Evolutionary conservation across 1,140 invertebrate genomes (phyloP).

Genomic region (Drosophila carrolli): DNA sequence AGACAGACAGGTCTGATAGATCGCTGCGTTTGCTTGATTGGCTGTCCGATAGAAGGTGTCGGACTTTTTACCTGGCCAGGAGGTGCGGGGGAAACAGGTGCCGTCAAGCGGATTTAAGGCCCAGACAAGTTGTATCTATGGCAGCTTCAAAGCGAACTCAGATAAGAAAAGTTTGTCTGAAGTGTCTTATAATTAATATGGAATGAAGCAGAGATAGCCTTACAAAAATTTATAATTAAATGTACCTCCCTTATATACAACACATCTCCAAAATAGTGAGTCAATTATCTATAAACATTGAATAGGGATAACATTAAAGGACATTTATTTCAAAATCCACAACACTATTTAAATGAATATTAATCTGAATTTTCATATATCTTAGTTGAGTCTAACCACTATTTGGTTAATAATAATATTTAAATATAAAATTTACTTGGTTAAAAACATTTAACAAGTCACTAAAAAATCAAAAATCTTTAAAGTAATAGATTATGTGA

Average conservation of each 20-base stretch:
- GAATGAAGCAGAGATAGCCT: conserved; percentile 11
- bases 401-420: too few species aligned
- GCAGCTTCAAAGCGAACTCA: conserved; percentile 20
- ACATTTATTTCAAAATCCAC: background rate
- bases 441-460: too few species aligned
- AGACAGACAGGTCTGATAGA: conserved; percentile 68
- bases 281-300: too few species aligned
- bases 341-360: too few species aligned
- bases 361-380: too few species aligned
- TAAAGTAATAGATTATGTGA: too few species aligned
- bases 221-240: background rate
- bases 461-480: too few species aligned
- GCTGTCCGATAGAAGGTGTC: conserved; percentile 58
- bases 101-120: conserved; percentile 42
- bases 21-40: conserved; percentile 64
- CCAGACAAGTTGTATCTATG: conserved; percentile 40
- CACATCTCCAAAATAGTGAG: too few species aligned
- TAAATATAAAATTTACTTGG: too few species aligned
- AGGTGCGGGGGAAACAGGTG: conserved; percentile 29
- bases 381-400: too few species aligned
- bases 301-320: background rate
- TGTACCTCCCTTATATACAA: too few species aligned
- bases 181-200: conserved; percentile 35
- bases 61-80: conserved; percentile 23
- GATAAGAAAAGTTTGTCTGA: conserved; percentile 24